Conservation (phyloP, 2,113 vertebrate genomes). For the Steatornis caripensis region DNA sequence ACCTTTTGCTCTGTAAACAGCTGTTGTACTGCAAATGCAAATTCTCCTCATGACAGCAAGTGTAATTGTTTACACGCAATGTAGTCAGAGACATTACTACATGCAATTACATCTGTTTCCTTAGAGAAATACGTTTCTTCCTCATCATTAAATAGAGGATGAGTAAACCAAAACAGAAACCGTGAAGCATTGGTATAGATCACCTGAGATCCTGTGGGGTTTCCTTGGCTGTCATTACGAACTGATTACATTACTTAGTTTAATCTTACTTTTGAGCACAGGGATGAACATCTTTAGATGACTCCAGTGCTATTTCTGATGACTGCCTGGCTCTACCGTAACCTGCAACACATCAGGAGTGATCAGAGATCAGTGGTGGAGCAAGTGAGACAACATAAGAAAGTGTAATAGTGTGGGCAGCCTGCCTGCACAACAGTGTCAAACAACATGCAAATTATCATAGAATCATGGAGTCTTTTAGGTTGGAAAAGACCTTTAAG, state of each 20-base stretch:
- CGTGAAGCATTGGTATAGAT: not conserved
- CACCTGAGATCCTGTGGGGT: not conserved
- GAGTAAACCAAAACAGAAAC: not conserved
- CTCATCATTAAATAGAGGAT: not conserved
- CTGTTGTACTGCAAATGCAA: not conserved
- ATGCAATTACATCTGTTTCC: not conserved
- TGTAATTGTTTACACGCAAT: not conserved
- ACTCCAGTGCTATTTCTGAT: not conserved
- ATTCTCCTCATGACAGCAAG: not conserved
- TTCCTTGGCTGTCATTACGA: not conserved
- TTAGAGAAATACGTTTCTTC: not conserved
- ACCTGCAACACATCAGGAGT: not conserved
- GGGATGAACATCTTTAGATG: not conserved
- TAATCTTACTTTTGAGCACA: not conserved
- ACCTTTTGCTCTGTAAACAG: not conserved
- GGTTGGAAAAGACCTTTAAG: not conserved
- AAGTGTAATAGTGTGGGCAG: not conserved
- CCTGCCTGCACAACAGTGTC: not conserved
- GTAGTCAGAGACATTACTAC: not conserved
- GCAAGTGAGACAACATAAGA: not conserved
- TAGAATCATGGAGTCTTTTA: not conserved
- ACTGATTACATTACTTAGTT: not conserved
- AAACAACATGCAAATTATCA: not conserved
- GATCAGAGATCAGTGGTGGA: not conserved
- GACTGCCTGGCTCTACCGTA: not conserved